phyloP scores from a whole-genome alignment of 2,797 vertebrate species.

The Mus minutoides region DNA sequence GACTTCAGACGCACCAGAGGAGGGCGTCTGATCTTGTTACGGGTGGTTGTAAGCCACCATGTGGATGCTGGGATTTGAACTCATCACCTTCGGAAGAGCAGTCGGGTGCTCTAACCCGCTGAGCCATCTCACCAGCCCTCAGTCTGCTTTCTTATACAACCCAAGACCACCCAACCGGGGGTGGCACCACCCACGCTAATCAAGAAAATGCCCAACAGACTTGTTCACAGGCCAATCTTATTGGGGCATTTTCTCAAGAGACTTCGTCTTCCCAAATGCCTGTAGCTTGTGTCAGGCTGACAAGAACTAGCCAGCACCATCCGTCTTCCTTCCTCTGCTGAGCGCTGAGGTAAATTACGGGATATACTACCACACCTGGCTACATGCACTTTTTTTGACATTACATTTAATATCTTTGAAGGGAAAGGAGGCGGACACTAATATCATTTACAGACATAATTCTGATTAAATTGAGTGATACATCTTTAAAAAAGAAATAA shows the following conservation, averaged over 20 bases:
- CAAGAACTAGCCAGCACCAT: background rate
- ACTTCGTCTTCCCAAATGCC: background rate
- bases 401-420: conserved; percentile 23
- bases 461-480: background rate
- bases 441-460: background rate
- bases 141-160: background rate
- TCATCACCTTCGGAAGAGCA: too few species aligned
- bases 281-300: background rate
- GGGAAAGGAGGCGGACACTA: background rate
- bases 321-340: background rate
- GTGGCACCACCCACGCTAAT: background rate
- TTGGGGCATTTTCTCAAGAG: background rate
- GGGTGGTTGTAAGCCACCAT: too few species aligned
- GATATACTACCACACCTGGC: background rate
- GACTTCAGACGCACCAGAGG: too few species aligned
- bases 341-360: background rate
- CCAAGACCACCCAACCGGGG: background rate
- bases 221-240: background rate
- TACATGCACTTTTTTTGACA: background rate
- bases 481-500: background rate
- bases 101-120: too few species aligned
- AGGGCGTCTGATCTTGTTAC: too few species aligned
- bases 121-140: too few species aligned
- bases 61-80: too few species aligned
- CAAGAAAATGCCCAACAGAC: background rate